Conservation (phyloP, 2,888 invertebrate species). For the Limnephilus lunatus region DNA sequence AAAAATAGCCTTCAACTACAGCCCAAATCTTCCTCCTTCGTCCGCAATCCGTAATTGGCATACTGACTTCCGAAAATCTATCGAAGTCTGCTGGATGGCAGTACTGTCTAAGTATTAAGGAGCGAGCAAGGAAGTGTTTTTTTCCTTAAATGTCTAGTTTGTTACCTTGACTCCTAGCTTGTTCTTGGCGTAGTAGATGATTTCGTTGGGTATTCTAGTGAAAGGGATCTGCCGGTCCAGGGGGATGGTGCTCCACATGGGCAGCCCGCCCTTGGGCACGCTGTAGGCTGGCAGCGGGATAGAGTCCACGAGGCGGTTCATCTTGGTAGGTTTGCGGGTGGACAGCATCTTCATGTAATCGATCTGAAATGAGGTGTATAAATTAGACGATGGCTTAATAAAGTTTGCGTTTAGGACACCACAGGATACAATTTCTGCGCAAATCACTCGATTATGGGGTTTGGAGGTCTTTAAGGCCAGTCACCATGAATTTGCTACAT, state of each 20-base stretch:
- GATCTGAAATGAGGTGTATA: not conserved
- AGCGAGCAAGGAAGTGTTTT: not conserved
- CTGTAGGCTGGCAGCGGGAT: constrained; percentile 74
- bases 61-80: too few relatives aligned
- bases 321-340: constrained; percentile 73
- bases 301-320: constrained; percentile 75
- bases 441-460: not conserved
- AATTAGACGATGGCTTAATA: too few relatives aligned
- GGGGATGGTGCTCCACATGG: constrained; percentile 76
- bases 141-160: constrained; percentile 69
- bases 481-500: too few relatives aligned
- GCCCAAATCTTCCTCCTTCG: too few relatives aligned
- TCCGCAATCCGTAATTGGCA: too few relatives aligned
- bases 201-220: constrained; percentile 76
- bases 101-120: not conserved
- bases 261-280: constrained; percentile 76
- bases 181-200: constrained; percentile 76
- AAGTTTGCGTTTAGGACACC: not conserved
- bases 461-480: too few relatives aligned
- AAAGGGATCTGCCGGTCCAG: constrained; percentile 77
- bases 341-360: constrained; percentile 71
- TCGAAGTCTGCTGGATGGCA: too few relatives aligned
- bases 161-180: constrained; percentile 76
- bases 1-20: too few relatives aligned
- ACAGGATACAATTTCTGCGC: not conserved